These are phyloP conservation scores for Coturnix japonica DNA, from an alignment of 2,113 vertebrate species.

Conservation along the genomic window DNA sequence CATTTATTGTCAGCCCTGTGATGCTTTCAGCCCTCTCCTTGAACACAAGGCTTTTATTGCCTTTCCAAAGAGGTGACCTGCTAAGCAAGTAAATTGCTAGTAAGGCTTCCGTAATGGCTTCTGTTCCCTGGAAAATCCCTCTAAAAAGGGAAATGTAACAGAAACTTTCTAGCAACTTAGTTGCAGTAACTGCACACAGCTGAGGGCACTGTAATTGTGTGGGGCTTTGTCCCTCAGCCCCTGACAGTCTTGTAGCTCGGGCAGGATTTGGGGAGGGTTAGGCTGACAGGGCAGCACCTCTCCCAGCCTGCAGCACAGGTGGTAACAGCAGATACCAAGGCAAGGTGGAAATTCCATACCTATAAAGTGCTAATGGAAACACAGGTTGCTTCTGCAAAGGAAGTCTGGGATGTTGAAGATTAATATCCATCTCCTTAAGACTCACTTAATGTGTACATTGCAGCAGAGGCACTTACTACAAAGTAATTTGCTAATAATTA, in stretches of 20 bases:
- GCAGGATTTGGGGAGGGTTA: not conserved
- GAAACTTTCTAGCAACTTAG: not conserved
- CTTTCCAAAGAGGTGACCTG: not conserved
- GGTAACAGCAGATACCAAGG: not conserved
- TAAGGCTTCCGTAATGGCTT: not conserved
- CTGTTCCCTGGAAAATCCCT: not conserved
- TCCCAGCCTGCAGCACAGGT: not conserved
- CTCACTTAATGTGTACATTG: not conserved
- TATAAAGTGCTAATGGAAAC: not conserved
- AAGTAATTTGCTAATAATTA: not conserved
- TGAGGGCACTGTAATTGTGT: not conserved
- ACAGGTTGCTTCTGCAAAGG: not conserved
- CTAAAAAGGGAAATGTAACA: not conserved
- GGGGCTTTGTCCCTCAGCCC: accelerated
- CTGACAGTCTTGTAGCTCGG: not conserved
- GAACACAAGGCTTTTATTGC: constrained; percentile 17
- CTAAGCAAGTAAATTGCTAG: not conserved
- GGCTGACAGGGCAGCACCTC: not conserved
- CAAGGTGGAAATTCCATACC: not conserved
- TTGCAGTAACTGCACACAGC: not conserved
- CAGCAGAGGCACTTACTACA: not conserved
- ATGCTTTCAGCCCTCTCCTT: not conserved
- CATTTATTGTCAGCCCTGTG: not conserved
- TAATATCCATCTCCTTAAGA: not conserved
- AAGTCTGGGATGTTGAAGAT: not conserved